Base-by-base conservation (phyloP, 1,140 invertebrate genomes). In the Schlechtendalia chinensis region DNA sequence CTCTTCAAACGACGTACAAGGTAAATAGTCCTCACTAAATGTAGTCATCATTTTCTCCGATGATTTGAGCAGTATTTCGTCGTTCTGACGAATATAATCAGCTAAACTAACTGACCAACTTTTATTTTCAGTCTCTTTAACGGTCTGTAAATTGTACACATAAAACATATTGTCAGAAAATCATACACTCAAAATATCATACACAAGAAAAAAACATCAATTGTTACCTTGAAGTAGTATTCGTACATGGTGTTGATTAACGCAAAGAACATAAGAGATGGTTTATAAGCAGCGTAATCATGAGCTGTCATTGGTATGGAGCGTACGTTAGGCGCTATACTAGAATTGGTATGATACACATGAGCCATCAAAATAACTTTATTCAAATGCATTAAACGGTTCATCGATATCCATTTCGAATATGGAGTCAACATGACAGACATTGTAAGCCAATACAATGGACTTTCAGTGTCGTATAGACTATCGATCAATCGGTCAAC, bases 1-100 rank as follows among this genome's bases (percentile, higher is more conserved):
- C 87, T 97, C 95, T 22, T 89, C 89, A 86, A 98, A 93, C 12
- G 93, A 94, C 82, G 94, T 89, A 87, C 95, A 96, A 12, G 94
- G 93, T 83, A 98, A 87, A 82, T 97, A 89, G 86, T 98, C 95
- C 83, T 96, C 93, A 82, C 94, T 93, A 83, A 97, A 95, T 5
- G 89, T 88, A 17, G 89, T 87, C 65, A 98, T 89, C 59, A 96
- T 89, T 81, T 90, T 90, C 85, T 97, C 95, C 22, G 94, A 95
- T 47, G 91, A 90, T 86, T 98, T 97, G 16, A 96, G 87, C 85
- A 98, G 88, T 16, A 89, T 88, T 86, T 96, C 94, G 87, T 98
- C 97, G 87, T 96, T 97, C 84, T 95, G 92, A 8, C 97, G 90
- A 83, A 98, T 95, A 85, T 94, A 97, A 84, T 97, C 95, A 39